Percentiles rank a stretch among this genome's conserved stretches.
Evolutionary conservation across 2,888 invertebrate species (phyloP).

Genomic region (Macrosiphum euphorbiae): DNA sequence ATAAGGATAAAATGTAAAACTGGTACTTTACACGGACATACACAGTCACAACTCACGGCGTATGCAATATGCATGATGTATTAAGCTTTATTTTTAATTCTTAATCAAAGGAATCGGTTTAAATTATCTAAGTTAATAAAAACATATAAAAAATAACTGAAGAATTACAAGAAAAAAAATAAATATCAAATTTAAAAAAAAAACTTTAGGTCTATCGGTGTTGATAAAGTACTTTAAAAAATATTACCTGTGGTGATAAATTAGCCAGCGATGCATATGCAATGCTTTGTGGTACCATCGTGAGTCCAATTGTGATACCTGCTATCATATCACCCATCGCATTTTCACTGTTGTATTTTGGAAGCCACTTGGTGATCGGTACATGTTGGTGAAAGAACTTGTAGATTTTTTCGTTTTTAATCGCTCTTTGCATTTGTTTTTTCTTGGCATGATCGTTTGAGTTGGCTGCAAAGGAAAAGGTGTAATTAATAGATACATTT

Average conservation of each 20-base stretch:
- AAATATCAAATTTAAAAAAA: neutral
- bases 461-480: neutral
- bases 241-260: slow-evolving; percentile 80
- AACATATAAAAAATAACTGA: neutral
- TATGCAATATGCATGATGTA: neutral
- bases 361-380: slow-evolving; percentile 72
- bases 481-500: neutral
- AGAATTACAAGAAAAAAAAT: neutral
- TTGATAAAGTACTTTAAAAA: neutral
- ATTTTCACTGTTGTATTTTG: slow-evolving; percentile 77
- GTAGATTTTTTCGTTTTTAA: neutral
- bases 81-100: neutral
- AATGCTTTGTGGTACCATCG: slow-evolving; percentile 93
- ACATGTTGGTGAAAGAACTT: slow-evolving; percentile 54
- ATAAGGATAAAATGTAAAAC: neutral
- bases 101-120: neutral
- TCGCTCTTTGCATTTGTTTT: neutral
- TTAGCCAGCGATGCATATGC: slow-evolving; percentile 91
- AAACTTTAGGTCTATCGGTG: neutral
- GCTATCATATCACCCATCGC: slow-evolving; percentile 87
- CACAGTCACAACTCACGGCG: no score
- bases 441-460: neutral
- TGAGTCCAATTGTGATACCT: slow-evolving; percentile 89
- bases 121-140: neutral
- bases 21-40: no score